Evolutionary conservation across 2,888 invertebrate genomes (phyloP), one percentile per base, ranked within the genome.

Genomic region (Drymonia ruficornis): DNA sequence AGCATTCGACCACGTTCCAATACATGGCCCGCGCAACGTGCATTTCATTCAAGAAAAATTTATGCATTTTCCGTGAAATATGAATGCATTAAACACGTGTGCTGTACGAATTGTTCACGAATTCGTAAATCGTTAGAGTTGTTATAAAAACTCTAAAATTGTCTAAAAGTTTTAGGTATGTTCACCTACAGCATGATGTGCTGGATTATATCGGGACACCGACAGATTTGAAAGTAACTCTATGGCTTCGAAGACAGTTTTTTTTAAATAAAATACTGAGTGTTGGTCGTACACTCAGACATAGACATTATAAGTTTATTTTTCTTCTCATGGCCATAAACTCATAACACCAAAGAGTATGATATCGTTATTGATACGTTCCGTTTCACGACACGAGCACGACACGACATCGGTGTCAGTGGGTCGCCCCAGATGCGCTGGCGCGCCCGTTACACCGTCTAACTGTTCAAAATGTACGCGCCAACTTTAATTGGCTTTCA

Each of bases 381-480:
- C 76, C 76, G 76, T 80, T 80, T 59, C 70, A 75, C 67, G 66
- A 59, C 70, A 66, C 69, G 67, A 71, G 23, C 70, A 65, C 68
- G 67, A 72, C 70, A 66, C 69, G 67, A 71, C 76, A 86, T 85
- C 81, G 81, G 84, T 91, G 91, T 91, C 87, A 92, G 88, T 91
- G 76, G 88, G 91, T 70, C 87, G 86, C 72, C 83, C 85, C 82
- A 86, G 85, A 84, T 88, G 85, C 81, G 78, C 80, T 65, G 65
- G 72, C 74, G 75, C 74, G 75, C 82, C 87, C 91, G 91, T 89
- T 91, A 91, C 84, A 61, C 65, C 69, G 66, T 60, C 79, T 91
- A 91, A 92, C 92, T 87, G 92, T 91, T 86, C 74, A 80, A 82
- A 85, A 83, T 83, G 82, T 84, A 77, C 80, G 80, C 73, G 65